Evolutionary conservation across 2,797 vertebrate genomes (phyloP).

Genomic region (Champsocephalus esox): DNA sequence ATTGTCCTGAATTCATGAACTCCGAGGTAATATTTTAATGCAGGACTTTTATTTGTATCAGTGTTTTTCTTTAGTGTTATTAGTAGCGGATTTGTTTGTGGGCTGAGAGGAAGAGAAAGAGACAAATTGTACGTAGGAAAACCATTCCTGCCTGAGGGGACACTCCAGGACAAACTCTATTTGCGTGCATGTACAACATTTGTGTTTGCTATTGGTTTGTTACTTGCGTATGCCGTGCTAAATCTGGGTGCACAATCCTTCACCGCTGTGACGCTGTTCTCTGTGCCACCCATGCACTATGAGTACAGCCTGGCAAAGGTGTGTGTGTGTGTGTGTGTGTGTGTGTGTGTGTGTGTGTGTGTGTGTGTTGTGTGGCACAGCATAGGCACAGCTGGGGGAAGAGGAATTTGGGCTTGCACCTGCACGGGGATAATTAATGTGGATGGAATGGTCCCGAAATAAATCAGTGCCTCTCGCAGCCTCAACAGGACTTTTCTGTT

Average conservation of each 20-base stretch:
- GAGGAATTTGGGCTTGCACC: constrained; percentile 87
- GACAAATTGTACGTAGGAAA: constrained; percentile 31
- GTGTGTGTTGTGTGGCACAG: constrained; percentile 47
- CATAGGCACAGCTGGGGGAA: constrained; percentile 73
- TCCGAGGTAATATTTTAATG: neutral
- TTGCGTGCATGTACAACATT: constrained; percentile 4
- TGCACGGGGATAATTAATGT: constrained; percentile 87
- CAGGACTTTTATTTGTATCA: neutral
- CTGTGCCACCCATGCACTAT: constrained; percentile 82
- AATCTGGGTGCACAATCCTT: constrained; percentile 77
- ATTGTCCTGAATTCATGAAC: neutral
- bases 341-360: neutral
- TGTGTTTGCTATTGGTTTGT: constrained; percentile 64
- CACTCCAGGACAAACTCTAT: constrained; percentile 44
- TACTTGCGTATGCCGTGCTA: constrained; percentile 75
- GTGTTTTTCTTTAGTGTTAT: neutral
- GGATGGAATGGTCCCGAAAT: constrained; percentile 81
- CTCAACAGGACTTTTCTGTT: constrained; percentile 89
- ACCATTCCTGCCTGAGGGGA: constrained; percentile 28
- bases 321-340: constrained; percentile 24
- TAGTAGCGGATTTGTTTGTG: neutral
- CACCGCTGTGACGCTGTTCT: constrained; percentile 71
- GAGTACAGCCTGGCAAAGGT: constrained; percentile 67
- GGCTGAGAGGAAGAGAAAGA: neutral
- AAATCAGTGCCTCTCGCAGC: constrained; percentile 87